Conservation (phyloP, 2,113 vertebrate species). For the Gnathonemus echidnorhynchus region DNA sequence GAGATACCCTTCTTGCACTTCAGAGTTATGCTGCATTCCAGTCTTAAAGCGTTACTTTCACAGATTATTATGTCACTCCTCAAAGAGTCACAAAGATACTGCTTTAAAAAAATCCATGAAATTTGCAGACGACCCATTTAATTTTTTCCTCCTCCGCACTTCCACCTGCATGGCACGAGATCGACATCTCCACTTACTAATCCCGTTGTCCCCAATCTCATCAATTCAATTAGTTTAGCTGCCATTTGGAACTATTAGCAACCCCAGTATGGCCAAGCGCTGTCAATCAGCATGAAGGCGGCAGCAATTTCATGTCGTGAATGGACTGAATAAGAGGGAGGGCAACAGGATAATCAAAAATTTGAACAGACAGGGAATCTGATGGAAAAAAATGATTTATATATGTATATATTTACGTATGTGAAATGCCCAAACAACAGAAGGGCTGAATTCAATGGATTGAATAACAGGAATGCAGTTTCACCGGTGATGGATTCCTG, state of each 20-base stretch:
- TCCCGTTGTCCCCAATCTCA: neutral
- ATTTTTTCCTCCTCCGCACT: neutral
- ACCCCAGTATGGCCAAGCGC: neutral
- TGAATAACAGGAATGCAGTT: neutral
- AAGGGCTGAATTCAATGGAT: neutral
- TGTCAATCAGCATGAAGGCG: neutral
- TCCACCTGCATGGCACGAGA: neutral
- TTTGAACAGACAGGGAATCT: neutral
- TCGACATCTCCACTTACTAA: neutral
- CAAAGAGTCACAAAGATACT: neutral
- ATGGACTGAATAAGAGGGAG: neutral
- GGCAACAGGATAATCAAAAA: constrained; percentile 12
- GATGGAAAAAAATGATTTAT: neutral
- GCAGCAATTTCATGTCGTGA: neutral
- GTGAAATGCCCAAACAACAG: neutral
- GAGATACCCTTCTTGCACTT: neutral
- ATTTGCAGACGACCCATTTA: neutral
- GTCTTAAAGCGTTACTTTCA: neutral
- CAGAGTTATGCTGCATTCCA: neutral
- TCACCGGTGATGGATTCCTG: neutral
- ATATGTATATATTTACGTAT: neutral
- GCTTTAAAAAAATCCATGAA: neutral
- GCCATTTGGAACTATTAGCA: neutral
- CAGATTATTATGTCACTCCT: neutral
- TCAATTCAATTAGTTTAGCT: constrained; percentile 12